phyloP scores from a whole-genome alignment of 2,113 vertebrate genomes.

The Heliornis fulica region DNA sequence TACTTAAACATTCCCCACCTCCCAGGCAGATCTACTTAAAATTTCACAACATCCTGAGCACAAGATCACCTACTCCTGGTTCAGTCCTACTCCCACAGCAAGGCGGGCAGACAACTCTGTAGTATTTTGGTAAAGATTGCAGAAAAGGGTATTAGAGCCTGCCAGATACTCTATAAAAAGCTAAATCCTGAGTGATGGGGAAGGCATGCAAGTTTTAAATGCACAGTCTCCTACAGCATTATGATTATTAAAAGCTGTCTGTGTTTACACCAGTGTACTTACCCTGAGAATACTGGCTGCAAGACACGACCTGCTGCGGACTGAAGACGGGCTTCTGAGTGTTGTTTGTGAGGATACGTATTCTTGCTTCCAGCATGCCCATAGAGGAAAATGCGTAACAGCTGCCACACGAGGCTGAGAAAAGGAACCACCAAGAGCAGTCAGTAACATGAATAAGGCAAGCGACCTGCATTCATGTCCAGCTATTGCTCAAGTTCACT shows the following conservation, averaged over 20 bases:
- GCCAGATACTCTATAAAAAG: background rate
- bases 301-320: constrained; percentile 93
- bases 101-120: background rate
- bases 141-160: too few species aligned
- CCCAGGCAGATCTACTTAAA: background rate
- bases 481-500: background rate
- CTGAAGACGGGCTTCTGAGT: constrained; percentile 83
- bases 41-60: background rate
- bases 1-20: background rate
- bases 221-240: background rate
- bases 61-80: background rate
- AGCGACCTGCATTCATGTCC: background rate
- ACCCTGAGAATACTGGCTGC: constrained; percentile 95
- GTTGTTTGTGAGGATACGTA: constrained; percentile 90
- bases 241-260: background rate
- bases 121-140: too few species aligned
- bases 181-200: background rate
- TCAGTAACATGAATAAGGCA: background rate
- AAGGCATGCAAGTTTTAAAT: background rate
- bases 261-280: background rate
- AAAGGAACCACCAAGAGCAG: background rate
- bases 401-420: constrained; percentile 86
- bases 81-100: background rate
- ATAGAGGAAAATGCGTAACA: constrained; percentile 91
- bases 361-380: constrained; percentile 93